Conservation (phyloP, 1,140 invertebrate species). For the Drosophila pandora region DNA sequence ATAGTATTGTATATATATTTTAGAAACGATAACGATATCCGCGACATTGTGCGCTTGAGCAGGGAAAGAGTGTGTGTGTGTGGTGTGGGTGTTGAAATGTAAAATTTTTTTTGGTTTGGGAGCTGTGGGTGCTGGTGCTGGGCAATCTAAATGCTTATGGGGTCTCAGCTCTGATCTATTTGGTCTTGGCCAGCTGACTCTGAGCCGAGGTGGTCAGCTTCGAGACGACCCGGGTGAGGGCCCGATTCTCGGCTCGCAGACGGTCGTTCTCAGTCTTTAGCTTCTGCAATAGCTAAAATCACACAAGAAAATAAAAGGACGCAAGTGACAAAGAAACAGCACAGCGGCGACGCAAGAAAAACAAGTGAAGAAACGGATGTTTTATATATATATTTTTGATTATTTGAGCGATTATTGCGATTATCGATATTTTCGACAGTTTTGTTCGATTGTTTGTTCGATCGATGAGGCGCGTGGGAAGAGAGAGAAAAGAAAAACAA, state of each 20-base stretch:
- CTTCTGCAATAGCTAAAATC: conserved; percentile 97
- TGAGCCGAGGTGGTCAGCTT: conserved; percentile 95
- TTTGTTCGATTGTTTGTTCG: conserved; percentile 48
- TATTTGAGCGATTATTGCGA: conserved; percentile 42
- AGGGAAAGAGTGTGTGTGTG: not conserved
- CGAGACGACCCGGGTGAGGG: conserved; percentile 96
- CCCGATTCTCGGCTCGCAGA: conserved; percentile 97
- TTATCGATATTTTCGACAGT: conserved; percentile 29
- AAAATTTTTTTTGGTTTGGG: conserved; percentile 6
- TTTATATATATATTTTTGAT: conserved; percentile 8
- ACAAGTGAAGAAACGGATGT: conserved; percentile 49
- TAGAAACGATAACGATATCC: conserved; percentile 31
- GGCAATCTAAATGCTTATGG: conserved; percentile 51
- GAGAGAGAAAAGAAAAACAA: conserved; percentile 77
- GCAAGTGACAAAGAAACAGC: conserved; percentile 33
- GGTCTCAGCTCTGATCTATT: conserved; percentile 56
- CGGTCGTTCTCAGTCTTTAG: conserved; percentile 98
- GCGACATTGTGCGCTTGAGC: conserved; percentile 42
- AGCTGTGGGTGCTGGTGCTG: conserved; percentile 28
- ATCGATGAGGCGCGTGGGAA: conserved; percentile 78
- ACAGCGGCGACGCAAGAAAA: conserved; percentile 45
- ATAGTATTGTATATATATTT: conserved; percentile 26
- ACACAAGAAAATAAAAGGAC: conserved; percentile 59
- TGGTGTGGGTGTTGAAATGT: not conserved
- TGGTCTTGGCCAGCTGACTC: conserved; percentile 83